Evolutionary conservation across 2,113 vertebrate species (phyloP).

Genomic region (Salvator merianae): DNA sequence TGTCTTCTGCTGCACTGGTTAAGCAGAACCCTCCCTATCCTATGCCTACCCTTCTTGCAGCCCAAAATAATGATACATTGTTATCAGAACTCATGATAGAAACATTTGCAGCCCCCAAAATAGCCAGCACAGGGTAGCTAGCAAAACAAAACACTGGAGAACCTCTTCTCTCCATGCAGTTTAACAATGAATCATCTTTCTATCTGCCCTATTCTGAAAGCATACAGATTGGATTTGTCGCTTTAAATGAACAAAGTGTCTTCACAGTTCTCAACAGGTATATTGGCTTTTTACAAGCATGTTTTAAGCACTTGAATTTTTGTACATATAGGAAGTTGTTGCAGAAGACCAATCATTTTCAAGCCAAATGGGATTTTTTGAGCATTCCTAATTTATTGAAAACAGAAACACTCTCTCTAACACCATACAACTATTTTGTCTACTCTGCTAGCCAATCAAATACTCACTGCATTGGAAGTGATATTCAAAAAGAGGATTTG

Average conservation of each 20-base stretch:
- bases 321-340: no score
- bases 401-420: background rate
- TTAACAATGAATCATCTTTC: background rate
- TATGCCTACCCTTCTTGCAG: background rate
- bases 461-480: background rate
- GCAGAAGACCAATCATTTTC: background rate
- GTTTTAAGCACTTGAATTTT: no score
- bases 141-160: background rate
- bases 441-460: background rate
- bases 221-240: background rate
- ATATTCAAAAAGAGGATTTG: rapidly evolving
- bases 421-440: rapidly evolving
- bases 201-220: background rate
- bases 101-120: background rate
- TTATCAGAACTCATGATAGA: background rate
- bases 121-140: background rate
- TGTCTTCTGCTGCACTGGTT: no score
- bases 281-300: no score
- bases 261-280: no score
- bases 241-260: background rate
- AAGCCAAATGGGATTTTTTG: background rate
- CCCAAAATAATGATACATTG: background rate
- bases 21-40: no score
- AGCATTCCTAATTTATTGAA: background rate
- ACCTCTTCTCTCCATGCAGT: background rate